Evolutionary conservation across 1,140 invertebrate genomes (phyloP).

Genomic region (Drosophila subpulchrella): DNA sequence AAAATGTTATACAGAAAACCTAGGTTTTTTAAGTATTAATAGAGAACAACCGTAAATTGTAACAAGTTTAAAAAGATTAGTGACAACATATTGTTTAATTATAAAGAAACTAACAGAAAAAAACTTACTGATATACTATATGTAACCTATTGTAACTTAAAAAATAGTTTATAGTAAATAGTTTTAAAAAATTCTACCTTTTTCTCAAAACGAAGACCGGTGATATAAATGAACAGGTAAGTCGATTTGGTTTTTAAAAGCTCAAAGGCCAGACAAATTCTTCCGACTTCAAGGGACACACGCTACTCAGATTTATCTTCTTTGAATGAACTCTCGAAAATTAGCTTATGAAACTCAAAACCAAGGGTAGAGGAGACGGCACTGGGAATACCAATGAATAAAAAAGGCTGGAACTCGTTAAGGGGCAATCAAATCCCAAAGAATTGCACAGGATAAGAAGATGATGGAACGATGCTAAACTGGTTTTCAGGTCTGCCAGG

Average conservation of each 20-base stretch:
- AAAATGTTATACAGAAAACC: no score
- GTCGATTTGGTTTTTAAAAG: conserved; percentile 19
- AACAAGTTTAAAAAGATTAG: no score
- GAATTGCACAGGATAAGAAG: conserved; percentile 37
- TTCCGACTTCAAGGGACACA: conserved; percentile 40
- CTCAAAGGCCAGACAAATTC: conserved; percentile 32
- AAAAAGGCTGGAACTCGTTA: conserved; percentile 31
- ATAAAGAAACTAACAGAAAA: no score
- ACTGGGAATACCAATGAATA: conserved; percentile 35
- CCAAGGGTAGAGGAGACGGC: conserved; percentile 1
- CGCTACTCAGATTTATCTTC: conserved; percentile 42
- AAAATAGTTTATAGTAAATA: not conserved
- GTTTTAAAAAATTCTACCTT: not conserved
- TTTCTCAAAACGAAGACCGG: conserved; percentile 1
- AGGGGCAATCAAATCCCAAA: conserved; percentile 33
- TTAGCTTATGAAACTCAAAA: conserved; percentile 48
- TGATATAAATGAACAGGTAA: conserved; percentile 18
- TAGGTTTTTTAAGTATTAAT: no score
- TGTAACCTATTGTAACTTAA: not conserved
- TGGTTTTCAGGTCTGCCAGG: conserved; percentile 32
- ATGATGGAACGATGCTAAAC: conserved; percentile 38
- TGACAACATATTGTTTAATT: no score
- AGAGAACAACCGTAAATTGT: no score
- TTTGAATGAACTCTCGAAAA: conserved; percentile 43
- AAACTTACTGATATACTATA: not conserved